Evolutionary conservation across 2,113 vertebrate genomes (phyloP).

Genomic region (Oncorhynchus tshawytscha): DNA sequence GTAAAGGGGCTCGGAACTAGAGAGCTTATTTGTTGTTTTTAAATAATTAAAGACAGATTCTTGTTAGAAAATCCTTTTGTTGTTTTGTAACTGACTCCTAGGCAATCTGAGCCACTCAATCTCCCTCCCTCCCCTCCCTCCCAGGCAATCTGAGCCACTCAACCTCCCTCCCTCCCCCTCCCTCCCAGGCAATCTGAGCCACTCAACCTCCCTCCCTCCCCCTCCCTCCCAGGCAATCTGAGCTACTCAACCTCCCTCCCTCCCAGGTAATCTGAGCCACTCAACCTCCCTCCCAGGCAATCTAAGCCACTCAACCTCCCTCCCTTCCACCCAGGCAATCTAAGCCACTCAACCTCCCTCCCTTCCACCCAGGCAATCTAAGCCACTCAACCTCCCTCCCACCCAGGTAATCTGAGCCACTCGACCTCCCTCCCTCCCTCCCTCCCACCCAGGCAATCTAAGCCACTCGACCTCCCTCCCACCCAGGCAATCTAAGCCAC

Average conservation of each 20-base stretch:
- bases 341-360: no score
- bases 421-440: no score
- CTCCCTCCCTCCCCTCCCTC: conserved; percentile 31
- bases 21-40: conserved; percentile 54
- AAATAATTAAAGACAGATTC: conserved; percentile 55
- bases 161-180: conserved; percentile 7
- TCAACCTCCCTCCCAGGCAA: no score
- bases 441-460: no score
- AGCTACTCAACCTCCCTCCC: conserved; percentile 9
- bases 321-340: neutral
- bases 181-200: conserved; percentile 33
- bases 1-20: conserved; percentile 10
- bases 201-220: conserved; percentile 1
- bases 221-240: conserved; percentile 23
- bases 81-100: conserved; percentile 46
- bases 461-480: no score
- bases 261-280: no score
- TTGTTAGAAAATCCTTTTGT: conserved; percentile 55
- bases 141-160: no score
- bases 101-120: conserved; percentile 35
- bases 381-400: no score
- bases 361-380: no score
- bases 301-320: no score
- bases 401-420: no score
- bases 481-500: no score